These are phyloP conservation scores for Thecophora atra DNA, from an alignment of 2,888 invertebrate genomes.

Conservation along the genomic window DNA sequence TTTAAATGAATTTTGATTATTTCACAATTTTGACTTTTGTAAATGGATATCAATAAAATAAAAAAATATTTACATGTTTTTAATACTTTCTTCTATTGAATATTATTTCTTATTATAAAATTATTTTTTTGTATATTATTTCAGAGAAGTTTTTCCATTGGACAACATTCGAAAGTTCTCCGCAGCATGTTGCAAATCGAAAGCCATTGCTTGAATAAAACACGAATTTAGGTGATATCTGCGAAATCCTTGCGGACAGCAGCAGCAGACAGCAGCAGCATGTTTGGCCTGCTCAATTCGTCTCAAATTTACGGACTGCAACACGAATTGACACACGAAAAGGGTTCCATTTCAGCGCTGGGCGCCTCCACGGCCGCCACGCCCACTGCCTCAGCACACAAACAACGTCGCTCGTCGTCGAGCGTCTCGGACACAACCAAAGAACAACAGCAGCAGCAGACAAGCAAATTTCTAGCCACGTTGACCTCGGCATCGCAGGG, in stretches of 20 bases:
- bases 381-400: slow-evolving; percentile 23
- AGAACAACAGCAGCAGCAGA: too few relatives aligned
- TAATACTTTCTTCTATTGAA: too few relatives aligned
- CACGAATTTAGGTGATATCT: too few relatives aligned
- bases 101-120: too few relatives aligned
- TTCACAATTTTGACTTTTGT: too few relatives aligned
- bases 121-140: too few relatives aligned
- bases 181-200: not conserved
- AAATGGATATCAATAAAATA: too few relatives aligned
- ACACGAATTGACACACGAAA: slow-evolving; percentile 43
- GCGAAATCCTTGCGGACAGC: not conserved
- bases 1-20: too few relatives aligned
- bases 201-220: too few relatives aligned
- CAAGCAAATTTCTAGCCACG: slow-evolving; percentile 53
- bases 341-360: slow-evolving; percentile 34
- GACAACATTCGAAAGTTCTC: not conserved
- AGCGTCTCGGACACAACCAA: slow-evolving; percentile 41
- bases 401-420: slow-evolving; percentile 39
- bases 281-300: slow-evolving; percentile 62
- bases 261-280: slow-evolving; percentile 47
- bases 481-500: slow-evolving; percentile 44
- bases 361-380: slow-evolving; percentile 33
- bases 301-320: slow-evolving; percentile 63
- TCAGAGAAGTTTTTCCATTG: not conserved
- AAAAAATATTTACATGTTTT: too few relatives aligned